Conservation (phyloP, 2,888 invertebrate species). For the Hyppa rectilinea region DNA sequence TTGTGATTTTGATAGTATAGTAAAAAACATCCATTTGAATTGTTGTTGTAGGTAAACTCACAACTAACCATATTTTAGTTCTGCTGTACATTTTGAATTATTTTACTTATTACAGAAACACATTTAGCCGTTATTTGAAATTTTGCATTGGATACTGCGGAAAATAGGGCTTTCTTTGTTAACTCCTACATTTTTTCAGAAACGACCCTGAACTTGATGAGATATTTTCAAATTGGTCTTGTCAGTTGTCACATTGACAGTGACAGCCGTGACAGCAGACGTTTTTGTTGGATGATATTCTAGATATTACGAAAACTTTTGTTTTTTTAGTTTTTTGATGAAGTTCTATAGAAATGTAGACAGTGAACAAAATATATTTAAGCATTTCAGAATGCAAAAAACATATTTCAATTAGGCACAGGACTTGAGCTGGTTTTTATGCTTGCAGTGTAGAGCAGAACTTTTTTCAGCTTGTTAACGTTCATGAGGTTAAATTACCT, state of each 20-base stretch:
- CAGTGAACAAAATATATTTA: too few species aligned
- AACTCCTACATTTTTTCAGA: conserved; percentile 57
- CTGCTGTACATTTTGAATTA: conserved; percentile 82
- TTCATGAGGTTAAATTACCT: neutral
- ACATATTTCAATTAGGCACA: neutral
- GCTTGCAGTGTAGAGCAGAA: neutral
- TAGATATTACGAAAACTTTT: conserved; percentile 17
- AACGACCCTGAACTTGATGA: conserved; percentile 56
- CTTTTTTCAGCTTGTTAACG: neutral
- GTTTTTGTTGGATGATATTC: conserved; percentile 30
- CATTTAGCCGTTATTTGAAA: conserved; percentile 43
- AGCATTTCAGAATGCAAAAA: too few species aligned
- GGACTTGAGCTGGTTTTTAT: neutral
- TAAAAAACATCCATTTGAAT: conserved; percentile 9
- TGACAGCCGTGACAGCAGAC: conserved; percentile 22
- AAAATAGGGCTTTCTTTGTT: conserved; percentile 33
- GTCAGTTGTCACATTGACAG: conserved; percentile 37
- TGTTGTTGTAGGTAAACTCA: neutral
- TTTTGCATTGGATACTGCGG: conserved; percentile 65
- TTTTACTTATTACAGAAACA: conserved; percentile 26
- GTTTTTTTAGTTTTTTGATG: too few species aligned
- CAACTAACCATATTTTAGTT: conserved; percentile 82
- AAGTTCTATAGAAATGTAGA: too few species aligned
- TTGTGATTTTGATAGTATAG: neutral
- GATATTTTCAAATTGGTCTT: conserved; percentile 27